Base-by-base conservation (phyloP, 2,888 invertebrate species). In the Dasysyrphus tricinctus region DNA sequence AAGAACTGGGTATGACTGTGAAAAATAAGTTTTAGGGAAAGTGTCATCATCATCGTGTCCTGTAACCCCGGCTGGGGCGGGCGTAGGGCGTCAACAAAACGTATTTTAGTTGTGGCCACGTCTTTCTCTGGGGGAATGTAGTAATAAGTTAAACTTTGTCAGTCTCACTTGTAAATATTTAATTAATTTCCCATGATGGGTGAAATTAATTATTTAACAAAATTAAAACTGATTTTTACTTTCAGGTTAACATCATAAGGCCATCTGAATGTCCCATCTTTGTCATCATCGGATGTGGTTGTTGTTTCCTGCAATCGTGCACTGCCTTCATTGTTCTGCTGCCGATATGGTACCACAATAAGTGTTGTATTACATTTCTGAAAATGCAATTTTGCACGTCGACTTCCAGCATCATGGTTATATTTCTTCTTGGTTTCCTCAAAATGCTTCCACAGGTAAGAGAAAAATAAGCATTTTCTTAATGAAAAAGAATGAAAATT, bases 371-470 rank as follows among this genome's bases (percentile, higher is more conserved):
- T 49, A 94, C 94, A 88, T 95, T 95, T 91, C 93, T 96, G 65
- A 95, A 96, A 92, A 93, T 95, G 89, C 96, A 96, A 90, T 95
- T 95, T 90, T 95, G 95, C 89, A 93, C 95, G 2, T 95, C 96
- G 14, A 93, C 96, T 76, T 94, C 95, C 49, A 95, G 96, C 90
- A 94, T 95, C 65, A 96, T 96, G 94, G 93, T 95, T 6, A 94
- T 94, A 72, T 94, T 94, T 89, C 89, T 93, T 69, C 90, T 94
- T 78, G 94, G 94, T 37, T 92, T 93, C 67, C 90, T 93, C 54
- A 93, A 93, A 88, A 93, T 93, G 89, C 90, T 94, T 69, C 92
- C 93, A 34, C 90, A 92, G 91, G 94, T 94, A 69, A 69, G 67
- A 11, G 4, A 3, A 4, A 42, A 32, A 32, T 32, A 5, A 4